Evolutionary conservation across 2,797 vertebrate species (phyloP).

Genomic region (Amblyopsis hoosieri): DNA sequence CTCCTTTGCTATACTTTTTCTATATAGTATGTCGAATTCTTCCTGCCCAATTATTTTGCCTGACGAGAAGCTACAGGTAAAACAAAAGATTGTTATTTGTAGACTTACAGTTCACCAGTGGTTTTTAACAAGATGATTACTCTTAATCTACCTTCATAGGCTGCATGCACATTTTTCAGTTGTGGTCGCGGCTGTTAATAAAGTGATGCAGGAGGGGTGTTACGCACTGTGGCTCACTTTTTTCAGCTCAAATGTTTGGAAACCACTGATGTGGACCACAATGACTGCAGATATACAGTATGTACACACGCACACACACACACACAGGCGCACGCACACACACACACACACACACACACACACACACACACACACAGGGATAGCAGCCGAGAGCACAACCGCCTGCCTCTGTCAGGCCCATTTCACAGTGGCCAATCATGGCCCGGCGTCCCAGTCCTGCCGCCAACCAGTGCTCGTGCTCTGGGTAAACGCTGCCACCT

Average conservation of each 20-base stretch:
- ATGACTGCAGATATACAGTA: slow-evolving; percentile 25
- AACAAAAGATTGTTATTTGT: no score
- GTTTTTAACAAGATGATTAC: no score
- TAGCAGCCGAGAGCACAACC: slow-evolving; percentile 47
- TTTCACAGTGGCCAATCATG: slow-evolving; percentile 80
- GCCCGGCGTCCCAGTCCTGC: slow-evolving; percentile 59
- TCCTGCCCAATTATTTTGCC: no score
- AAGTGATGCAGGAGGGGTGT: no score
- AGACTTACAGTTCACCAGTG: no score
- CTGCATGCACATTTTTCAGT: no score
- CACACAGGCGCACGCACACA: slow-evolving; percentile 10
- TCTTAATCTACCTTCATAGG: no score
- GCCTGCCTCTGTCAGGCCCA: slow-evolving; percentile 74
- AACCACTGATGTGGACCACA: slow-evolving; percentile 16
- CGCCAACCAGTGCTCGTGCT: slow-evolving; percentile 67
- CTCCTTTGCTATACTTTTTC: not conserved
- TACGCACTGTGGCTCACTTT: no score
- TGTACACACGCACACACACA: slow-evolving; percentile 7
- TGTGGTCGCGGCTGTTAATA: no score
- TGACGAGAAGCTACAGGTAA: no score
- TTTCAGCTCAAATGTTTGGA: not conserved
- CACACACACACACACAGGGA: slow-evolving; percentile 16
- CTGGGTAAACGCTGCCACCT: slow-evolving; percentile 71
- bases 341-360: slow-evolving; percentile 33
- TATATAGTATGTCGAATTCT: no score